Evolutionary conservation across 1,140 invertebrate species (phyloP).

Genomic region (Trichonephila inaurata): DNA sequence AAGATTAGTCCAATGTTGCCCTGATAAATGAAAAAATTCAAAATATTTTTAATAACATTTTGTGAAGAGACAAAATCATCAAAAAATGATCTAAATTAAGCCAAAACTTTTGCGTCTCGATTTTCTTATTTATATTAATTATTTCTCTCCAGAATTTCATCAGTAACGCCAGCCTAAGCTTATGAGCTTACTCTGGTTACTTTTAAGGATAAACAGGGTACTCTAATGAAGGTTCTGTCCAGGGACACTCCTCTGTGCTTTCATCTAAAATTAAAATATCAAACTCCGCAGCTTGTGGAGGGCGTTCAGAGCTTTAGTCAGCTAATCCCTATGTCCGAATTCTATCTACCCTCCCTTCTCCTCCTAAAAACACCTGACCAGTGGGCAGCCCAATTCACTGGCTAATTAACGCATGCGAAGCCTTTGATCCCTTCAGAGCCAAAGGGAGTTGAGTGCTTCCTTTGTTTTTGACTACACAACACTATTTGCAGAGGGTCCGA

Average conservation of each 20-base stretch:
- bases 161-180: not conserved
- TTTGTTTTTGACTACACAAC: slow-evolving; percentile 10
- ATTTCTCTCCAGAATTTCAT: slow-evolving; percentile 8
- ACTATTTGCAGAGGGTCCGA: slow-evolving; percentile 7
- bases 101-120: no score
- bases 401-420: slow-evolving; percentile 31
- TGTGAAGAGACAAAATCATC: no score
- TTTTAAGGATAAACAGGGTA: slow-evolving; percentile 30
- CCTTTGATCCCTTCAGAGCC: slow-evolving; percentile 3
- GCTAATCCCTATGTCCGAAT: slow-evolving; percentile 37
- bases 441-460: slow-evolving; percentile 9
- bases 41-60: no score
- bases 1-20: no score
- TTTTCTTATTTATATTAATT: not conserved
- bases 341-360: not conserved
- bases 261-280: slow-evolving; percentile 39
- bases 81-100: no score
- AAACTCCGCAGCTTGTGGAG: slow-evolving; percentile 9
- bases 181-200: not conserved
- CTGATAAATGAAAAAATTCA: no score
- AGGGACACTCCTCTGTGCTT: not conserved
- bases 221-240: slow-evolving; percentile 11
- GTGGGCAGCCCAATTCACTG: slow-evolving; percentile 36
- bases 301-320: slow-evolving; percentile 3
- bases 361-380: slow-evolving; percentile 49